These are phyloP conservation scores for Coremacera marginata DNA, from an alignment of 2,888 invertebrate species.

Conservation along the genomic window DNA sequence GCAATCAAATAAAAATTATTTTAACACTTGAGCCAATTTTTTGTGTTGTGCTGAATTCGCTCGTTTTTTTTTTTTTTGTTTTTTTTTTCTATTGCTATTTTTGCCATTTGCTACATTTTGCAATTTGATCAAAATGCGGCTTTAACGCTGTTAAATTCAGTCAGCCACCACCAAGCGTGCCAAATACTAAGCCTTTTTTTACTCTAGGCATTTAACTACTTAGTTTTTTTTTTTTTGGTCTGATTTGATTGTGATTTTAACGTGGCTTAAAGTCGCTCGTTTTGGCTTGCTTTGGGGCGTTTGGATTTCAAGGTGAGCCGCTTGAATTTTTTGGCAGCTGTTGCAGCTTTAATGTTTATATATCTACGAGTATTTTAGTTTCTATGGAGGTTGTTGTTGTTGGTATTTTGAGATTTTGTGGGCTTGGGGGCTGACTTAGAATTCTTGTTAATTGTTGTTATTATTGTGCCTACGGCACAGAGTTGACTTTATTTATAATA, in stretches of 20 bases:
- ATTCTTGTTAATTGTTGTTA: background rate
- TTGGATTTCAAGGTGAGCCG: constrained; percentile 19
- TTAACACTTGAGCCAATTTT: constrained; percentile 25
- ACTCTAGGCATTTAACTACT: background rate
- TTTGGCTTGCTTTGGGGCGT: background rate
- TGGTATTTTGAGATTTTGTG: background rate
- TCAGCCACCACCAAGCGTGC: background rate
- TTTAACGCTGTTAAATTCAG: background rate
- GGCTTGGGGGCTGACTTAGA: background rate
- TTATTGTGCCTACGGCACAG: background rate
- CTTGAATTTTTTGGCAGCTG: constrained; percentile 23
- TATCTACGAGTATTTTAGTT: too few relatives aligned
- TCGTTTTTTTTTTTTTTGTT: background rate
- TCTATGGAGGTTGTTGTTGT: background rate
- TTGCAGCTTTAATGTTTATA: background rate
- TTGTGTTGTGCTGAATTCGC: background rate
- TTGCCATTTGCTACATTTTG: background rate
- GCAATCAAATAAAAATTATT: constrained; percentile 12
- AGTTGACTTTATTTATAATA: background rate
- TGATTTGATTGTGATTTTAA: background rate
- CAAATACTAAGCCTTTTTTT: background rate
- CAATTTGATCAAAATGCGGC: constrained; percentile 25
- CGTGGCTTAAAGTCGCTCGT: constrained; percentile 2
- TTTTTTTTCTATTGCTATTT: constrained; percentile 5
- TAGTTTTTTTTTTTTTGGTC: too few relatives aligned